Evolutionary conservation across 1,140 invertebrate genomes (phyloP), one percentile per base, ranked within the genome.

Genomic region (Micrasema minimum): DNA sequence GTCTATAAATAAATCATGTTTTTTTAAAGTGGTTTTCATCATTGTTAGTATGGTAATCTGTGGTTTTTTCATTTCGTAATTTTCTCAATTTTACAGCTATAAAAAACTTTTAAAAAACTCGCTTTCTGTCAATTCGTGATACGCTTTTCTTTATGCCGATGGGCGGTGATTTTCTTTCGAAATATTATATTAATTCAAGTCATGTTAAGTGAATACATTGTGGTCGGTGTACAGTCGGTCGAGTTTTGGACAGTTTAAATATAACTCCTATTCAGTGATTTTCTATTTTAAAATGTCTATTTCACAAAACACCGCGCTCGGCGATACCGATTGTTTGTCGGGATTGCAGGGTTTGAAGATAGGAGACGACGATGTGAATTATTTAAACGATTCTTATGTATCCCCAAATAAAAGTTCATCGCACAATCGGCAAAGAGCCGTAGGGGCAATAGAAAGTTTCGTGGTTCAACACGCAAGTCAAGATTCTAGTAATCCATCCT

Each of bases 321-420:
- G 61, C 48, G 62, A 71, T 31, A 46, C 62, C 23, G 48, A 71
- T 71, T 45, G 46, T 66, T 59, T 83, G 65, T 65, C 82, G 53
- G 80, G 83, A 71, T 78, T 84, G 61, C 80, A 84, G 81, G 80
- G 83, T 81, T 82, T 83, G 77, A 83, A 83, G 82, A 79, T 83
- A 77, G 79, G 79, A 71, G 82, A 82, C 78, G 83, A 82, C 79
- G 81, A 81, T 76, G 81, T 82, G 76, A 80, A 81, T 77, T 78
- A 78, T 73, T 81, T 81, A 81, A 81, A 81, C 81, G 82, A 83
- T 77, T 80, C 83, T 80, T 81, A 82, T 77, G 76, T 76, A 62
- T 77, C 78, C 64, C 76, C 80, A 68, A 79, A 80, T 57, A 82
- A 81, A 77, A 69, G 78, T 69, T 78, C 75, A 71, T 72, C 76